Percentiles rank a stretch among this genome's conserved stretches.
These are phyloP conservation scores for Ophion ventricosus DNA, from an alignment of 2,888 invertebrate genomes.

Conservation along the genomic window DNA sequence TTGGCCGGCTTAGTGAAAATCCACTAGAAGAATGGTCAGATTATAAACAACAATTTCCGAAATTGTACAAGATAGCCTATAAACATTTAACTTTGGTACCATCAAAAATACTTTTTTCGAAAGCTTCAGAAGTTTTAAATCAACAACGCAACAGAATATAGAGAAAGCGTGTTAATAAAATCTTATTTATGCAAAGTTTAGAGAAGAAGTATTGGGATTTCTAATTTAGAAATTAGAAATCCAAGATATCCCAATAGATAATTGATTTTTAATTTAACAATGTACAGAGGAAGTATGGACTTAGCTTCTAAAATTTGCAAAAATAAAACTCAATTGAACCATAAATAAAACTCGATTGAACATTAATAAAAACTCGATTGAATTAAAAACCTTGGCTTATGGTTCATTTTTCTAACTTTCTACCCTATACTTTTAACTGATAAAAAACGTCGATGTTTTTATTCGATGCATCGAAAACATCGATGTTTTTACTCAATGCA, in stretches of 20 bases:
- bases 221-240: not conserved
- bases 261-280: too few relatives aligned
- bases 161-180: not conserved
- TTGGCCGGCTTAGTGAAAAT: constrained; percentile 15
- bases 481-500: too few relatives aligned
- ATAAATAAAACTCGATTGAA: too few relatives aligned
- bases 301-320: too few relatives aligned
- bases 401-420: too few relatives aligned
- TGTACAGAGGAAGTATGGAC: too few relatives aligned
- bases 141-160: constrained; percentile 8
- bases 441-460: too few relatives aligned
- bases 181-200: constrained; percentile 3
- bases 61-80: constrained; percentile 1
- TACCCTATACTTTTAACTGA: too few relatives aligned
- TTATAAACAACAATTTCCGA: not conserved
- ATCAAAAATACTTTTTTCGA: not conserved
- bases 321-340: too few relatives aligned
- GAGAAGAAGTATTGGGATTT: not conserved
- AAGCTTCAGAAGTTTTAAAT: not conserved
- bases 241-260: not conserved
- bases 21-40: not conserved
- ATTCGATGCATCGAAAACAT: too few relatives aligned
- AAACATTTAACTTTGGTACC: constrained; percentile 8
- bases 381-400: too few relatives aligned
- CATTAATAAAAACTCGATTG: too few relatives aligned